These are phyloP conservation scores for Thalpophila matura DNA, from an alignment of 2,888 invertebrate species.

Conservation along the genomic window DNA sequence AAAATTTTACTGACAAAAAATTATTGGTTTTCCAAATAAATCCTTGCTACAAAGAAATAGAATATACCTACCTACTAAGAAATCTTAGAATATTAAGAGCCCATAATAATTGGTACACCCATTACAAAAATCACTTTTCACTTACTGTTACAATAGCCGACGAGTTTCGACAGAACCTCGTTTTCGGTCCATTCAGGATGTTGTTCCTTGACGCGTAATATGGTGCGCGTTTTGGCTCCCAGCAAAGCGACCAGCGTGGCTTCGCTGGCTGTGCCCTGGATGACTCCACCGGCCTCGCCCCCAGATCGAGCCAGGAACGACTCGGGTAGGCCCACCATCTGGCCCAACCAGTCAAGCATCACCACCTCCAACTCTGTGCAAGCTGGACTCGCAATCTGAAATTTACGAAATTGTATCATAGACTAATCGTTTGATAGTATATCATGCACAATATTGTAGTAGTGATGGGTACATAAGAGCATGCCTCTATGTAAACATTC, in stretches of 20 bases:
- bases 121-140: conserved; percentile 47
- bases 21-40: too few relatives aligned
- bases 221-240: conserved; percentile 95
- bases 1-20: conserved; percentile 2
- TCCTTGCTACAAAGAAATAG: too few relatives aligned
- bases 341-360: conserved; percentile 98
- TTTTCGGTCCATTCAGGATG: conserved; percentile 94
- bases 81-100: too few relatives aligned
- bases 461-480: too few relatives aligned
- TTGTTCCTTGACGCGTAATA: conserved; percentile 92
- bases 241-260: conserved; percentile 97
- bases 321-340: conserved; percentile 96
- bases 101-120: too few relatives aligned
- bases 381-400: conserved; percentile 97
- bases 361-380: conserved; percentile 98
- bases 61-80: too few relatives aligned
- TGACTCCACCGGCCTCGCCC: conserved; percentile 97
- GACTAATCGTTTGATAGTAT: too few relatives aligned
- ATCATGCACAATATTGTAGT: too few relatives aligned
- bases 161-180: conserved; percentile 94
- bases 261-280: conserved; percentile 98
- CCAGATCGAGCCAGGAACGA: conserved; percentile 96
- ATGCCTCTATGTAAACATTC: too few relatives aligned
- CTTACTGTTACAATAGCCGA: conserved; percentile 96
- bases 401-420: conserved; percentile 27